phyloP scores from a whole-genome alignment of 2,888 invertebrate species.

The Temnothorax unifasciatus region DNA sequence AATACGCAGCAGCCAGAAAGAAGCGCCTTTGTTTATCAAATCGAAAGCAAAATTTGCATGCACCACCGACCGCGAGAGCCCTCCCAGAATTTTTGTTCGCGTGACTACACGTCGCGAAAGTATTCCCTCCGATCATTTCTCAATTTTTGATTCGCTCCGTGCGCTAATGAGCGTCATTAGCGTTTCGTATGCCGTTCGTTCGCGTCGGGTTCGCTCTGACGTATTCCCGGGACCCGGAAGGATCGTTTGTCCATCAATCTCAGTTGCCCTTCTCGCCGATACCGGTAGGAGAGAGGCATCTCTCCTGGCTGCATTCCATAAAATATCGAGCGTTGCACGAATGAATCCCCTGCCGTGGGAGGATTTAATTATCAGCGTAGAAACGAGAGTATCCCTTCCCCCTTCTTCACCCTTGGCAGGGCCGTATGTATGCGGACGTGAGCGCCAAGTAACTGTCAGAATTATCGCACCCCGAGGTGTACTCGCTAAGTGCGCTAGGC shows the following conservation, averaged over 20 bases:
- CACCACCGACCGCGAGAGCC: constrained; percentile 63
- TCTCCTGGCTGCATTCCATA: constrained; percentile 41
- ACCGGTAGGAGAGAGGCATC: not conserved
- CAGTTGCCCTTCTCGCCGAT: constrained; percentile 23
- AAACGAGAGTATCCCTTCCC: constrained; percentile 33
- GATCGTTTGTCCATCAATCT: constrained; percentile 56
- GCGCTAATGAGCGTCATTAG: constrained; percentile 20
- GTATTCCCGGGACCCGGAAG: constrained; percentile 32
- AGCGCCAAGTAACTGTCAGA: constrained; percentile 60
- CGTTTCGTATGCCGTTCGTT: not conserved
- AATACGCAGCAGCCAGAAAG: constrained; percentile 71
- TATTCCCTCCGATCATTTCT: constrained; percentile 58
- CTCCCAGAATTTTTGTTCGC: constrained; percentile 66
- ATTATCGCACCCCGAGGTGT: constrained; percentile 71
- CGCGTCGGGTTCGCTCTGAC: not conserved
- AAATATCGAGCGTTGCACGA: constrained; percentile 41
- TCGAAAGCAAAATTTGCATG: constrained; percentile 75
- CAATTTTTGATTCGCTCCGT: constrained; percentile 41
- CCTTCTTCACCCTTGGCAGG: constrained; percentile 21
- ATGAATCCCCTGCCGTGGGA: constrained; percentile 43
- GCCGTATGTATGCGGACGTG: constrained; percentile 8
- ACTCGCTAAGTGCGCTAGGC: constrained; percentile 28
- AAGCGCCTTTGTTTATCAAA: constrained; percentile 75
- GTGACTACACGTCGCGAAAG: constrained; percentile 58
- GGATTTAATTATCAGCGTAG: constrained; percentile 74